These are phyloP conservation scores for Eupithecia vulgata DNA, from an alignment of 2,888 invertebrate species.

Conservation along the genomic window DNA sequence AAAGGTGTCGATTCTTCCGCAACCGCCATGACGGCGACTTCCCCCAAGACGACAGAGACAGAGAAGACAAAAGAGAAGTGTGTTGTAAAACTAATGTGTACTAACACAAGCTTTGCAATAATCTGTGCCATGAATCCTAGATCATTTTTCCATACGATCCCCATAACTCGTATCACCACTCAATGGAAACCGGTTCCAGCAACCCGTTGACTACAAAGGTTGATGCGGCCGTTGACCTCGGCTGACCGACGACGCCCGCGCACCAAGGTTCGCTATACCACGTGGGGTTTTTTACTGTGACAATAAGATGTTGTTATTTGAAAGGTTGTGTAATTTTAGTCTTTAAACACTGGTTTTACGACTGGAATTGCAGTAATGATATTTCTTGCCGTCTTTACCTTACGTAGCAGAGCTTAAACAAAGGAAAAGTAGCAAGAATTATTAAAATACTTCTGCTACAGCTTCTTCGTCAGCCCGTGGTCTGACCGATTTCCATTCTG, in stretches of 20 bases:
- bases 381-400: not conserved
- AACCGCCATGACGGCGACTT: no score
- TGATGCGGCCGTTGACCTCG: slow-evolving; percentile 71
- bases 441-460: not conserved
- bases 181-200: slow-evolving; percentile 54
- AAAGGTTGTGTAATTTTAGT: not conserved
- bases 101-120: not conserved
- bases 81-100: no score
- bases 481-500: not conserved
- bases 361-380: not conserved
- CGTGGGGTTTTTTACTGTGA: slow-evolving; percentile 40
- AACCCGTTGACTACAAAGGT: slow-evolving; percentile 74
- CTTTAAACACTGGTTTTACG: not conserved
- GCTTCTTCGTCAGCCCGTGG: not conserved
- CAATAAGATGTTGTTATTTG: slow-evolving; percentile 12
- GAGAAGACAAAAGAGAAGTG: no score
- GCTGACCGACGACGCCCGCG: slow-evolving; percentile 78
- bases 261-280: slow-evolving; percentile 62
- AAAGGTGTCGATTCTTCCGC: no score
- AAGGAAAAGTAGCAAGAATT: no score
- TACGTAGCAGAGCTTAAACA: not conserved
- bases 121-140: not conserved
- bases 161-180: slow-evolving; percentile 52
- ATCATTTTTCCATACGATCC: slow-evolving; percentile 24
- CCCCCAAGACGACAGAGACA: no score